These are phyloP conservation scores for Drosophila fuyamai DNA, from an alignment of 1,140 invertebrate genomes.

Conservation along the genomic window DNA sequence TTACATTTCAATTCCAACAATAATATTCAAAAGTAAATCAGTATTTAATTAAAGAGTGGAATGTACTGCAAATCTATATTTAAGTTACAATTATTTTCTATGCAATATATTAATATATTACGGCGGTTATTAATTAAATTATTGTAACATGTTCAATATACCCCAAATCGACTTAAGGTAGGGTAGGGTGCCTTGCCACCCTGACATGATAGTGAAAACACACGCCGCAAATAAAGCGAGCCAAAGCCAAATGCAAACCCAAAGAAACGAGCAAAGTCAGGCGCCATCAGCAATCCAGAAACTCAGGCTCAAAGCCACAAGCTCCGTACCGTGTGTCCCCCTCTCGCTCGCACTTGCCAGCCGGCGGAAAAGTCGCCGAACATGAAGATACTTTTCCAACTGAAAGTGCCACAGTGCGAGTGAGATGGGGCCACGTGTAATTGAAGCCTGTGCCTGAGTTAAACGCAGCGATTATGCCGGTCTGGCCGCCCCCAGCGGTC, in stretches of 20 bases:
- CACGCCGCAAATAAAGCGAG: constrained; percentile 21
- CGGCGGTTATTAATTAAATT: too few relatives aligned
- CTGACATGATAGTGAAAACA: constrained; percentile 58
- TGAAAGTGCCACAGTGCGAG: background rate
- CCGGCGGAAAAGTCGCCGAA: constrained; percentile 56
- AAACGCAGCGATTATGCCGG: constrained; percentile 78
- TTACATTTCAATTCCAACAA: too few relatives aligned
- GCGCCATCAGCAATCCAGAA: constrained; percentile 11
- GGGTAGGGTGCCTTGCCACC: constrained; percentile 14
- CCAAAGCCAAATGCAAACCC: constrained; percentile 31
- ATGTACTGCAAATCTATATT: too few relatives aligned
- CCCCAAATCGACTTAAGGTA: background rate
- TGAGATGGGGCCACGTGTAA: constrained; percentile 43
- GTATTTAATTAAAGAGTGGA: too few relatives aligned
- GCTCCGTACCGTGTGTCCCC: background rate
- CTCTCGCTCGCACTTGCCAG: background rate
- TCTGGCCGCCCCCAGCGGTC: constrained; percentile 61
- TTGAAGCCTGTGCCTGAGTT: constrained; percentile 73
- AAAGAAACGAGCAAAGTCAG: constrained; percentile 37
- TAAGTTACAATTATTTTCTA: too few relatives aligned
- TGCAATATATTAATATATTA: too few relatives aligned
- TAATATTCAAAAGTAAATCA: too few relatives aligned
- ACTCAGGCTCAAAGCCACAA: constrained; percentile 35
- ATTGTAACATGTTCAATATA: too few relatives aligned
- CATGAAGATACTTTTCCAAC: constrained; percentile 27